These are phyloP conservation scores for Anthrax anthrax DNA, from an alignment of 2,888 invertebrate species.

Conservation along the genomic window DNA sequence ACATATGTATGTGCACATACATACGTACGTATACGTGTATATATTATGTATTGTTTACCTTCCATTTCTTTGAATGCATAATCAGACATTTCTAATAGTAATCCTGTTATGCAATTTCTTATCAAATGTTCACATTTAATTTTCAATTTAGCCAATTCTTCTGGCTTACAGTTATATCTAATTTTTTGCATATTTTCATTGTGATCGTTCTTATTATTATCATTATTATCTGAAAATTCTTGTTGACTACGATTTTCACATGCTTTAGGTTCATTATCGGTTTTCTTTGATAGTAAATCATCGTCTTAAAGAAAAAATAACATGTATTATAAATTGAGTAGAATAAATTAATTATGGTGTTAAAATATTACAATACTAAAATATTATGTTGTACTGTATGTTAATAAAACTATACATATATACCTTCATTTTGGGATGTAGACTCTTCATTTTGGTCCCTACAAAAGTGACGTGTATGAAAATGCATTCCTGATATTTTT, in stretches of 20 bases:
- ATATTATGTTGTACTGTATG: no score
- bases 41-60: slow-evolving; percentile 38
- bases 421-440: neutral
- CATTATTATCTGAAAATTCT: neutral
- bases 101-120: slow-evolving; percentile 67
- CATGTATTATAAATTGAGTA: no score
- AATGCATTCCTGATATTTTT: neutral
- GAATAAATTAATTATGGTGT: no score
- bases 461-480: neutral
- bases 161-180: slow-evolving; percentile 67
- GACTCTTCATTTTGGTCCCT: neutral
- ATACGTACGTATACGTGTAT: no score
- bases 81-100: slow-evolving; percentile 62
- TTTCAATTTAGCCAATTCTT: slow-evolving; percentile 59
- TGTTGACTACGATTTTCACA: neutral
- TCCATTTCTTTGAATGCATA: slow-evolving; percentile 77
- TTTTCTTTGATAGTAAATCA: neutral
- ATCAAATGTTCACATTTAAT: slow-evolving; percentile 58
- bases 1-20: neutral
- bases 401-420: neutral
- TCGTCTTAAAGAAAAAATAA: neutral
- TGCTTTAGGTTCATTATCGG: neutral
- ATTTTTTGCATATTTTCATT: slow-evolving; percentile 41
- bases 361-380: no score
- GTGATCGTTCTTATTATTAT: neutral